Evolutionary conservation across 2,113 vertebrate genomes (phyloP).

Genomic region (Psilopogon haemacephalus): DNA sequence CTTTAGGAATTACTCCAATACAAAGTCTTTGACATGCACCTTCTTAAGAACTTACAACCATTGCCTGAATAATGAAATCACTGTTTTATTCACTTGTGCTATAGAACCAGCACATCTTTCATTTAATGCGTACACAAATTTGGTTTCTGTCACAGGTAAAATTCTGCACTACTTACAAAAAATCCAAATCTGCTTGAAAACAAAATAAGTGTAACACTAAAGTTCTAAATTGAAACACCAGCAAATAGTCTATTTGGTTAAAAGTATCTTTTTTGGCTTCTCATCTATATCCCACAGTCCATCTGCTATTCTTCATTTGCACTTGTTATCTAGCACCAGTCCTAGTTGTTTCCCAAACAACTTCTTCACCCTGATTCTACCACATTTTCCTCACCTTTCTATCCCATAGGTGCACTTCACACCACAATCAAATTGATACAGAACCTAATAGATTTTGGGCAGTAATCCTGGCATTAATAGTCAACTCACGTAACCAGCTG

Average conservation of each 20-base stretch:
- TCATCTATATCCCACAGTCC: background rate
- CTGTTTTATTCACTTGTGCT: background rate
- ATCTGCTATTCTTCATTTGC: background rate
- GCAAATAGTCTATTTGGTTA: background rate
- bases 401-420: accelerated
- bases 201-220: background rate
- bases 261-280: background rate
- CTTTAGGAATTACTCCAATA: background rate
- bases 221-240: background rate
- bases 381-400: background rate
- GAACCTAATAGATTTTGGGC: background rate
- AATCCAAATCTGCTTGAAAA: background rate
- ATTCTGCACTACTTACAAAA: background rate
- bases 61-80: background rate
- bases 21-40: background rate
- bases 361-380: background rate
- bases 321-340: background rate
- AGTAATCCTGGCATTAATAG: background rate
- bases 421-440: background rate
- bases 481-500: accelerated
- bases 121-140: background rate
- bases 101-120: background rate
- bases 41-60: background rate
- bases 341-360: background rate
- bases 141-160: background rate